Percentiles rank a stretch among this genome's conserved stretches.
These are phyloP conservation scores for Gymnobelideus leadbeateri DNA, from an alignment of 2,113 vertebrate species.

Conservation along the genomic window DNA sequence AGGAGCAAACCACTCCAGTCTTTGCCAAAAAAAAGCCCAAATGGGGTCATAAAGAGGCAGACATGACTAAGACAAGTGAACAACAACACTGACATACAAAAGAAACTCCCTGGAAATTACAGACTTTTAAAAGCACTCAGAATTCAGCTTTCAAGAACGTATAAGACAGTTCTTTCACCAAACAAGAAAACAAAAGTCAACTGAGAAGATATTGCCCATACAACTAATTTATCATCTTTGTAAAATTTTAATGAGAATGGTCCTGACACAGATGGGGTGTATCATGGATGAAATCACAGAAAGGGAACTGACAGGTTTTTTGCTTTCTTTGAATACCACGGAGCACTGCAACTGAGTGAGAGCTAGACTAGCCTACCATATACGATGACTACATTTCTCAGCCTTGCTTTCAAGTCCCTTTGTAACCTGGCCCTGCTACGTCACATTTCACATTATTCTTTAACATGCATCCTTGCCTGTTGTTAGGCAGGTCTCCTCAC, in stretches of 20 bases:
- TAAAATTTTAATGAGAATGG: background rate
- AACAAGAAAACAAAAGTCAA: background rate
- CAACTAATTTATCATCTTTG: background rate
- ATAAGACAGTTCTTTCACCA: too few species aligned
- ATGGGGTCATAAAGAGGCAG: too few species aligned
- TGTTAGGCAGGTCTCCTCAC: background rate
- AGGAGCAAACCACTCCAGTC: too few species aligned
- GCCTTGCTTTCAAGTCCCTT: background rate
- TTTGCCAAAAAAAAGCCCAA: too few species aligned
- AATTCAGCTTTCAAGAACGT: too few species aligned
- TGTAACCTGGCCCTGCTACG: background rate
- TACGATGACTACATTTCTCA: background rate
- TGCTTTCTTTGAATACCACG: background rate
- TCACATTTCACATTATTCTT: background rate
- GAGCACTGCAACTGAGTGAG: background rate
- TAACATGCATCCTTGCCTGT: background rate
- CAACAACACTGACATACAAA: too few species aligned
- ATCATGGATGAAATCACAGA: background rate
- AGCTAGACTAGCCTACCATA: background rate
- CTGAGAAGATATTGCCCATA: background rate
- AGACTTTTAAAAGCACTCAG: too few species aligned
- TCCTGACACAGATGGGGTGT: background rate
- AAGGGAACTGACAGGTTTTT: background rate
- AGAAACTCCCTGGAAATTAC: too few species aligned
- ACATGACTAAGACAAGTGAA: too few species aligned